phyloP scores from a whole-genome alignment of 2,797 vertebrate species.

The Anableps anableps region DNA sequence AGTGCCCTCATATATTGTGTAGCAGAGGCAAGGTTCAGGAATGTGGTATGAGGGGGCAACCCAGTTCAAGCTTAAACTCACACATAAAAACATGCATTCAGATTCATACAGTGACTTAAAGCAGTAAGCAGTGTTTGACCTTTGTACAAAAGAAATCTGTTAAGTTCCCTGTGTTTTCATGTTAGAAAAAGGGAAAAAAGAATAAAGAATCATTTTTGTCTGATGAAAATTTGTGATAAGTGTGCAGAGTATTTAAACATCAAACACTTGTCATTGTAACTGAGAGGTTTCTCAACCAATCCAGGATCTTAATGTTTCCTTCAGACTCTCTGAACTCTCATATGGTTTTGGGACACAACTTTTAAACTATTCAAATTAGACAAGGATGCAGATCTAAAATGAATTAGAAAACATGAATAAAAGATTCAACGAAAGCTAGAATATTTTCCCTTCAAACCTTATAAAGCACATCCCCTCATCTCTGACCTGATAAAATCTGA shows the following conservation, averaged over 20 bases:
- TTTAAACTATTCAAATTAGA: slow-evolving; percentile 30
- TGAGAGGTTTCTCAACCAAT: slow-evolving; percentile 43
- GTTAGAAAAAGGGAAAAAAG: slow-evolving; percentile 24
- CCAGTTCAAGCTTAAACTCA: slow-evolving; percentile 13
- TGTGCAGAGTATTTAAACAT: slow-evolving; percentile 59
- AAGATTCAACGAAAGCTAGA: slow-evolving; percentile 45
- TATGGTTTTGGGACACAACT: slow-evolving; percentile 33
- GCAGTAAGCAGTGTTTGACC: slow-evolving; percentile 49
- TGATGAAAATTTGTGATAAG: slow-evolving; percentile 51
- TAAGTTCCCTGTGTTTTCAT: slow-evolving; percentile 36
- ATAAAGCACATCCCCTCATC: slow-evolving; percentile 25
- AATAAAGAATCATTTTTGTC: slow-evolving; percentile 51
- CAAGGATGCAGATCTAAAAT: slow-evolving; percentile 47
- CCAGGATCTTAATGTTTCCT: slow-evolving; percentile 15
- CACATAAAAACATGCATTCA: slow-evolving; percentile 24
- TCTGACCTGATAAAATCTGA: slow-evolving; percentile 45
- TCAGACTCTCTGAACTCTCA: slow-evolving; percentile 32
- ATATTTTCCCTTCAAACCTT: slow-evolving; percentile 38
- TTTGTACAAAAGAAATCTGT: slow-evolving; percentile 35
- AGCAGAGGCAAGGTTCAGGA: slow-evolving; percentile 29
- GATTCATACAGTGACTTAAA: slow-evolving; percentile 48
- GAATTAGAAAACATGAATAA: slow-evolving; percentile 53
- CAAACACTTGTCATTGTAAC: slow-evolving; percentile 50
- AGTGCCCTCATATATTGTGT: slow-evolving; percentile 15
- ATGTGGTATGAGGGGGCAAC: slow-evolving; percentile 18